Conservation (phyloP, 2,888 invertebrate genomes). For the Pristionchus arcanus region DNA sequence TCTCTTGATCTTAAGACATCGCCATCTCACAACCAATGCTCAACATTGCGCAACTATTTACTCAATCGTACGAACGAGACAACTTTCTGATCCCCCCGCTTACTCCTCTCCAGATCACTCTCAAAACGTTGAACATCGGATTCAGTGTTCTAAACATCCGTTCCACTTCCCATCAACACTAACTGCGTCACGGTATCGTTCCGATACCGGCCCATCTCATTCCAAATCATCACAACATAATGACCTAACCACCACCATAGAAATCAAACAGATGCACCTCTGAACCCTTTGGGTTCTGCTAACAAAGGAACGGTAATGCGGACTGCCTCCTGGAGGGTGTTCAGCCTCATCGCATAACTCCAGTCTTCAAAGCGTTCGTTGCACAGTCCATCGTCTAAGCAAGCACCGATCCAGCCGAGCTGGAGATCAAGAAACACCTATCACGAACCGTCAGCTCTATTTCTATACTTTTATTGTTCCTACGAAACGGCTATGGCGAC, state of each 20-base stretch:
- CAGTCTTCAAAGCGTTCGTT: too few relatives aligned
- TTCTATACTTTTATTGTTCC: too few relatives aligned
- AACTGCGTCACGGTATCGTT: background rate
- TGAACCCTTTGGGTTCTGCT: background rate
- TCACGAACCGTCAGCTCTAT: too few relatives aligned
- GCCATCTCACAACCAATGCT: background rate
- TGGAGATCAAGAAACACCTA: too few relatives aligned
- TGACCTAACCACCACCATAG: background rate
- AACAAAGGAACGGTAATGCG: background rate
- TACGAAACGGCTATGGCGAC: too few relatives aligned
- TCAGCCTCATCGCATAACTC: background rate
- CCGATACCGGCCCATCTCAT: background rate
- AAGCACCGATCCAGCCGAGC: too few relatives aligned
- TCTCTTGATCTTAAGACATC: background rate
- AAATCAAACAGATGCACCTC: background rate
- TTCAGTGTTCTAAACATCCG: background rate
- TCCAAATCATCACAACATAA: background rate
- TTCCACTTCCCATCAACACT: background rate
- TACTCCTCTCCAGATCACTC: background rate
- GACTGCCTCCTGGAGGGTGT: background rate
- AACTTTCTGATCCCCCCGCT: background rate
- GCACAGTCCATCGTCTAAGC: too few relatives aligned
- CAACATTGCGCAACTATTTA: background rate
- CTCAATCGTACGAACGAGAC: background rate
- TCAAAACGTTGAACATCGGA: background rate